Evolutionary conservation across 2,113 vertebrate genomes (phyloP).

Genomic region (Corythornis madagascariensis): DNA sequence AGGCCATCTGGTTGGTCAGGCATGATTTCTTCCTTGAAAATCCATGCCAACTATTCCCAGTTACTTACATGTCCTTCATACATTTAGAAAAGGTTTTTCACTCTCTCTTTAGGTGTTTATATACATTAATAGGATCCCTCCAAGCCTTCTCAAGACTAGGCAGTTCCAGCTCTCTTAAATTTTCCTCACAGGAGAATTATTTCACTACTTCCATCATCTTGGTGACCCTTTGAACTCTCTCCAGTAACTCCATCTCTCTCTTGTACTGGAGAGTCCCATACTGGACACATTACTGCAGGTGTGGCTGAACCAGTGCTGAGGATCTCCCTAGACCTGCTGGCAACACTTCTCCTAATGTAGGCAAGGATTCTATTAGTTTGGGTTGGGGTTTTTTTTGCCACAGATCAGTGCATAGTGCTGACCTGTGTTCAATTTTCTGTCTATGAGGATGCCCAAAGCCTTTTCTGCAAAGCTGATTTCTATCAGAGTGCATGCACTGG

Average conservation of each 20-base stretch:
- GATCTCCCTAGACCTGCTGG: neutral
- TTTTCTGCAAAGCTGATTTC: neutral
- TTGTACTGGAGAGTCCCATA: neutral
- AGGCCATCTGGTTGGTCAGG: neutral
- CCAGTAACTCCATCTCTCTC: neutral
- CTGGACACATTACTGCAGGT: neutral
- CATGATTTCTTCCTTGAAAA: neutral
- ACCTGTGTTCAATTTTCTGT: neutral
- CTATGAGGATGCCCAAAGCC: neutral
- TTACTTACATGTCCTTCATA: neutral
- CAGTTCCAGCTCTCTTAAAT: neutral
- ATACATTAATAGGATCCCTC: neutral
- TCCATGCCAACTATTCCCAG: neutral
- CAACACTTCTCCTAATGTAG: neutral
- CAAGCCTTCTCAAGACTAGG: neutral
- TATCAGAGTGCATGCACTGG: neutral
- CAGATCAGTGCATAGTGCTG: neutral
- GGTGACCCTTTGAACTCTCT: neutral
- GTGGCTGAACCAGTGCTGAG: neutral
- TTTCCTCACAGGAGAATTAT: neutral
- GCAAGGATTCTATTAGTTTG: neutral
- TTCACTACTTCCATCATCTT: neutral
- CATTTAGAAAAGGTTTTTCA: neutral
- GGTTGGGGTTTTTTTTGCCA: neutral
- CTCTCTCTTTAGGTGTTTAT: neutral